phyloP scores from a whole-genome alignment of 2,797 vertebrate species.

The Lagorchestes hirsutus region DNA sequence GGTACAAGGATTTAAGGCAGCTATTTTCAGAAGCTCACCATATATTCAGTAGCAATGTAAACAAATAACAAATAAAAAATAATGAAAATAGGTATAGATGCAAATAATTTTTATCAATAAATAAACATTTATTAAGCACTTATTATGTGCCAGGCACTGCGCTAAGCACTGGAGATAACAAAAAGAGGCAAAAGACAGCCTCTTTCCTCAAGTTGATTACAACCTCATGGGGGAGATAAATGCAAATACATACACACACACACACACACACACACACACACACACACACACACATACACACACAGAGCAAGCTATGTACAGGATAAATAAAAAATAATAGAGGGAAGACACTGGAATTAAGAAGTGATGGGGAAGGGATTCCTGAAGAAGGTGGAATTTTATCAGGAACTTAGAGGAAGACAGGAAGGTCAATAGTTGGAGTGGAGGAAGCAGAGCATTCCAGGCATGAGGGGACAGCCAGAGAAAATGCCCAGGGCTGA shows the following conservation, averaged over 20 bases:
- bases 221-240: too few relatives aligned
- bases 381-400: neutral
- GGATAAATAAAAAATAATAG: neutral
- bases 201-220: too few relatives aligned
- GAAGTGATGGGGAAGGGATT: neutral
- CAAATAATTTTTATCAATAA: neutral
- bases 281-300: too few relatives aligned
- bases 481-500: neutral
- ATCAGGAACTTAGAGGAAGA: neutral
- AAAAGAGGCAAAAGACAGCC: too few relatives aligned
- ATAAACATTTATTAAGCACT: neutral
- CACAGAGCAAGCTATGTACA: neutral
- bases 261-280: too few relatives aligned
- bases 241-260: too few relatives aligned
- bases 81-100: neutral
- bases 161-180: too few relatives aligned
- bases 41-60: conserved; percentile 34
- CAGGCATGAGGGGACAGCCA: neutral
- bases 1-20: neutral
- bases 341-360: neutral
- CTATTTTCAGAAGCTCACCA: neutral
- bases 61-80: conserved; percentile 25
- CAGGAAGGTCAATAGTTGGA: neutral
- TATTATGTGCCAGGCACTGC: neutral
- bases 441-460: neutral